These are phyloP conservation scores for Peromyscus attwateri DNA, from an alignment of 2,797 vertebrate species.

Conservation along the genomic window DNA sequence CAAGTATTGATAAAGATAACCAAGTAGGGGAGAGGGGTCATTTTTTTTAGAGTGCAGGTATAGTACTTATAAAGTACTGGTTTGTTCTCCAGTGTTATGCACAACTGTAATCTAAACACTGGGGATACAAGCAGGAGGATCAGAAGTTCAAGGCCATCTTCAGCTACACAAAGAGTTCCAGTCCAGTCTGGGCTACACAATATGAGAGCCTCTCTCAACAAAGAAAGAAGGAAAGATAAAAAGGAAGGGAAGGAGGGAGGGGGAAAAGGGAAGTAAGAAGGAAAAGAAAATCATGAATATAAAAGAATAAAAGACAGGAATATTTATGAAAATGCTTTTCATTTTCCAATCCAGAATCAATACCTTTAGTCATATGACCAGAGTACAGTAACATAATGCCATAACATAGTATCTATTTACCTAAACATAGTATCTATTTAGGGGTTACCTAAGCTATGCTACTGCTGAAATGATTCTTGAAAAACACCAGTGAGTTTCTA, in stretches of 20 bases:
- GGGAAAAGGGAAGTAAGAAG: too few species aligned
- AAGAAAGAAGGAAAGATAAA: neutral
- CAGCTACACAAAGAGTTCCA: neutral
- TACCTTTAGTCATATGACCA: neutral
- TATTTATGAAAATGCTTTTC: constrained; percentile 61
- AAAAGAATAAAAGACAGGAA: neutral
- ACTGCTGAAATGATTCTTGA: neutral
- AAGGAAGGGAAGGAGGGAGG: accelerated
- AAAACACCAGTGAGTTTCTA: neutral
- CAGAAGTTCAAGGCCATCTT: neutral
- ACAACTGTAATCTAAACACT: neutral
- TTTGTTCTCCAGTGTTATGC: neutral
- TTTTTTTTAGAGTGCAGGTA: neutral
- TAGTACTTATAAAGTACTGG: neutral
- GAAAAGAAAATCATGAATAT: neutral
- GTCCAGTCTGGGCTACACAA: neutral
- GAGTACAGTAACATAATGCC: neutral
- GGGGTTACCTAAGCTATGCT: neutral
- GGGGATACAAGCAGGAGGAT: neutral
- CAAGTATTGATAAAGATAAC: neutral
- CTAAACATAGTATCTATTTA: neutral
- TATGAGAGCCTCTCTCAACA: neutral
- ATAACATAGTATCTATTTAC: constrained; percentile 13
- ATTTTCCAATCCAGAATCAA: constrained; percentile 4
- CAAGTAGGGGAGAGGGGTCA: neutral